Base-by-base conservation (phyloP, 2,113 vertebrate genomes). In the Poeciliopsis occidentalis region DNA sequence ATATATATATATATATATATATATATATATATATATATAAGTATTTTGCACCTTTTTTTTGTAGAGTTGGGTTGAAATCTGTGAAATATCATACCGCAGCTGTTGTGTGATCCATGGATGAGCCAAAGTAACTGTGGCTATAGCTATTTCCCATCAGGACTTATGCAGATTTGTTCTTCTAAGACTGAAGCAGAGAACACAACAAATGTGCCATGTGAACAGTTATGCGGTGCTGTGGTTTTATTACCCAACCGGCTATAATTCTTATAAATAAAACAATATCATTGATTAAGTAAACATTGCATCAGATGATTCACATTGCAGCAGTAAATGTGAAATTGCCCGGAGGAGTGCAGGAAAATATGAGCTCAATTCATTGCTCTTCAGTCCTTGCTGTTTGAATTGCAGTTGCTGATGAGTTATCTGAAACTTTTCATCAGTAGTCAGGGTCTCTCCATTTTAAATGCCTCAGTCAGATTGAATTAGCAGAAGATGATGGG, bases 31-130 rank as follows among this genome's bases (percentile, higher is more conserved):
- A 87, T 88, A 80, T 89, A n/a, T 34, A 85, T 87, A 85, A 88
- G 88, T 91, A 87, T 81, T 89, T 92, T 70, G 89, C 80, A 80
- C 76, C 71, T 85, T 84, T 79, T 84, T 77, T 86, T 80, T 87
- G 76, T 65, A 60, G 73, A 61, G 72, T 75, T 85, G 4, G 37
- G 75, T 54, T 68, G 75, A 79, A 85, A 87, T 86, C 80, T 84
- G 86, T 30, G 73, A 89, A 80, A 82, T 89, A 78, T 82, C 82
- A 70, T 75, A 29, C 81, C 82, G 76, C 83, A 88, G 83, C 85
- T 90, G 88, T 86, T 78, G 88, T 87, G 85, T 70, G 83, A 91
- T 84, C 78, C 74, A 51, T 77, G 85, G 74, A 74, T 64, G 68
- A 80, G 78, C 39, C 57, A 65, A 69, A 73, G 26, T 71, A 86